These are phyloP conservation scores for Panagrolaimus sp. DNA, from an alignment of 1,140 invertebrate genomes.

Conservation along the genomic window DNA sequence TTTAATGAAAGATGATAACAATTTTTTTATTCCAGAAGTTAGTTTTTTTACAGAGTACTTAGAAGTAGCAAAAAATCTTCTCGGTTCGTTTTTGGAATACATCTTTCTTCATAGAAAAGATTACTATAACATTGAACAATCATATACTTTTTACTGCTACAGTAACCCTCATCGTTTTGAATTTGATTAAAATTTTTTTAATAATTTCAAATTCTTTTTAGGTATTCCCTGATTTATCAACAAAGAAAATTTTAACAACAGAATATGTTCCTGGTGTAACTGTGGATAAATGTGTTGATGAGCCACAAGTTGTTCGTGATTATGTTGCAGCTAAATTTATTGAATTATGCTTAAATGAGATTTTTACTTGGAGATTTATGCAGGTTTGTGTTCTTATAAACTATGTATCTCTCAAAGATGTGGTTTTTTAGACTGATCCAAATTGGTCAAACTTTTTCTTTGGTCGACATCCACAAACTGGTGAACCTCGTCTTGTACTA, in stretches of 20 bases:
- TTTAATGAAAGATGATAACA: constrained; percentile 73
- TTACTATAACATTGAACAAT: too few species aligned
- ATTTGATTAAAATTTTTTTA: too few species aligned
- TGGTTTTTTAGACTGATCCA: constrained; percentile 99
- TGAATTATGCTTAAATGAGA: constrained; percentile 77
- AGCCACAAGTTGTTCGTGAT: constrained; percentile 71
- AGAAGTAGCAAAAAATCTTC: too few species aligned
- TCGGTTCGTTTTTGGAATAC: too few species aligned
- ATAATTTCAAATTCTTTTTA: too few species aligned
- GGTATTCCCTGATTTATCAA: constrained; percentile 60
- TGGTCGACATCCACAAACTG: constrained; percentile 66
- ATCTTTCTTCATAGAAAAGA: too few species aligned
- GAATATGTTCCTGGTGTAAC: constrained; percentile 85
- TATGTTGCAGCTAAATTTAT: constrained; percentile 76
- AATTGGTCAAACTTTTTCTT: constrained; percentile 99
- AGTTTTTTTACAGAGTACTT: too few species aligned
- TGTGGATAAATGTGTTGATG: constrained; percentile 75
- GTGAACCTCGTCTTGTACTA: constrained; percentile 66
- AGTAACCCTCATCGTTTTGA: too few species aligned
- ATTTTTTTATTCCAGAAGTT: constrained; percentile 73
- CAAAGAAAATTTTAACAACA: constrained; percentile 75
- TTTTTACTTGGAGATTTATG: constrained; percentile 89
- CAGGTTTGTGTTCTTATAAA: constrained; percentile 63
- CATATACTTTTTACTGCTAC: too few species aligned
- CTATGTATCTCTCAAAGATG: constrained; percentile 59